Evolutionary conservation across 2,888 invertebrate genomes (phyloP), one percentile per base, ranked within the genome.

Genomic region (Apocheima hispidaria): DNA sequence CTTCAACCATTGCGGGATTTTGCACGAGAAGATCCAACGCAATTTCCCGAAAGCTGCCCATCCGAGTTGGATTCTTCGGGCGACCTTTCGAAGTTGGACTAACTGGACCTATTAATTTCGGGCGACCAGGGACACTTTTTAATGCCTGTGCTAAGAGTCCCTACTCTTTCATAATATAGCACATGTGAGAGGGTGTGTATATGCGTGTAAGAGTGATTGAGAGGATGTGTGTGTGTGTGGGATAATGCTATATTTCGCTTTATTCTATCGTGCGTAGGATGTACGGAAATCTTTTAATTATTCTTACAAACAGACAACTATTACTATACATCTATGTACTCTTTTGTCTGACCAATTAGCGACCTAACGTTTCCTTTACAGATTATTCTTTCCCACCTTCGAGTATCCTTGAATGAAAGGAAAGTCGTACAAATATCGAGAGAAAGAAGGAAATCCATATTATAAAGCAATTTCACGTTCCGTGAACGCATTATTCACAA

Each of bases 391-490:
- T 38, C 9, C 23, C 26, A 16, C 10, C 23, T 43, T 21, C 43
- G 21, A 4, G 20, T 16, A 33, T 51, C 51, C 35, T 44, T 38
- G 50, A 46, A 44, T 26, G 10, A 41, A 51, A 46, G 38, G 60
- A 60, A 55, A 51, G 21, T 38, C 40, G 38, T 30, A 21, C 28
- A 14, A 49, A 43, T 44, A 30, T 36, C 23, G 4, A 48, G 56
- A 48, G 61, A 41, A 62, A 62, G 52, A 57, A 62, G 48, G 48
- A 57, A 52, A 49, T 56, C 52, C 41, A 9, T 55, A 18, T 16
- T 48, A 38, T 49, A 6, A 55, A 28, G 28, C 28, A 43, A 26
- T 28, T 49, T 40, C 10, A 33, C 26, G 35, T 60, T 54, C 49
- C 20, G 20, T 59, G 41, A 54, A 60, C 49, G 23, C 43, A 49